Conservation (phyloP, 2,888 invertebrate genomes). For the Latheticus oryzae region DNA sequence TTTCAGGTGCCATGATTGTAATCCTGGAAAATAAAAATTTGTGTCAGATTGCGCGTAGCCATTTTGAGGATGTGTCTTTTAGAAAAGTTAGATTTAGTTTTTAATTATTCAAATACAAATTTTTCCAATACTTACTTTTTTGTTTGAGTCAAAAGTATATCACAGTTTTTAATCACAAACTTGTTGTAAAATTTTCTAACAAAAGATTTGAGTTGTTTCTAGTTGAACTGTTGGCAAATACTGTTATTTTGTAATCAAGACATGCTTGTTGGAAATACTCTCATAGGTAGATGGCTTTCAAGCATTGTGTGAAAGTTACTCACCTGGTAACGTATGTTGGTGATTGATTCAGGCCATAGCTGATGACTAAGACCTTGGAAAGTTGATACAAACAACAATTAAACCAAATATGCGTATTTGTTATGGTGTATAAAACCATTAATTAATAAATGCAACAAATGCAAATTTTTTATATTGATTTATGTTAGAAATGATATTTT, state of each 20-base stretch:
- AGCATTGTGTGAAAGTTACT: conserved; percentile 35
- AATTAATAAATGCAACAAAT: conserved; percentile 1
- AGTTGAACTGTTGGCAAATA: conserved; percentile 21
- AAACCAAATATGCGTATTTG: conserved; percentile 4
- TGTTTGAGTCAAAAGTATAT: no score
- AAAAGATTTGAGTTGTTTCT: conserved; percentile 3
- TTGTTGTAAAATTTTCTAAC: conserved; percentile 11
- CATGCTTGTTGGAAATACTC: conserved; percentile 25
- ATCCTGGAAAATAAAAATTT: no score
- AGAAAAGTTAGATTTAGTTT: conserved; percentile 1
- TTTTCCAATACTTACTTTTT: no score
- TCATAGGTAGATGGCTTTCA: conserved; percentile 10
- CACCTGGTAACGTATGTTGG: conserved; percentile 34
- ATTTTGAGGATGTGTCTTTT: conserved; percentile 24
- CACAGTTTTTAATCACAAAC: conserved; percentile 26
- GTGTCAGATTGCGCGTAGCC: conserved; percentile 3
- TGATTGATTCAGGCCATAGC: conserved; percentile 22
- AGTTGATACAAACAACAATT: conserved; percentile 24
- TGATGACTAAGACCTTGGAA: conserved; percentile 38
- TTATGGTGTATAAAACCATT: conserved; percentile 1
- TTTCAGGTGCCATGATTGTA: conserved; percentile 52
- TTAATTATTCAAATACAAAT: no score
- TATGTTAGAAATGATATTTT: conserved; percentile 20
- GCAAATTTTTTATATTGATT: conserved; percentile 21
- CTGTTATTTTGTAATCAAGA: conserved; percentile 32